Base-by-base conservation (phyloP, 2,888 invertebrate genomes). In the Tachystola acroxantha region DNA sequence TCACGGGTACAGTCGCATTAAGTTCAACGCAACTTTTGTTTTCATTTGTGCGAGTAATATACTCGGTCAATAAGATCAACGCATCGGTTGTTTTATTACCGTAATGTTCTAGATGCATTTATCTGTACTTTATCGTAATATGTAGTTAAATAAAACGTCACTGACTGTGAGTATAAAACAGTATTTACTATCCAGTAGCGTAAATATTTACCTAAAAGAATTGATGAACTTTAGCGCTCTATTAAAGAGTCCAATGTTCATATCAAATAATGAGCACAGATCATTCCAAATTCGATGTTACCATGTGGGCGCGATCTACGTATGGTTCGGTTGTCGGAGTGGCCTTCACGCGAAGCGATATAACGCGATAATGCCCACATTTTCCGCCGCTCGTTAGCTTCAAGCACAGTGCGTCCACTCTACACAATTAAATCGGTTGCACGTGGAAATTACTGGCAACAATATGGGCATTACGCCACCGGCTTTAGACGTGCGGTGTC, bases 361-460 rank as follows among this genome's bases (percentile, higher is more conserved):
- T 40, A 50, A 47, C 50, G 54, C 58, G 70, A 71, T 70, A 70
- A 64, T 68, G 52, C 63, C 61, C 61, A 68, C 62, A 69, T 71
- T 69, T 70, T 68, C 59, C 64, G 60, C 53, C 47, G 43, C 57
- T 56, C 53, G 55, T 58, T 57, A 55, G 50, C 46, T 47, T 44
- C 42, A 37, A 43, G 26, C 44, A 48, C 45, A 41, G 48, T 47
- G 52, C 58, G 57, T 61, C 64, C 56, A 64, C 64, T 57, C 58
- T 52, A 54, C 53, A 56, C 66, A 71, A 73, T 74, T 72, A 71
- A 64, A 53, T 53, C 43, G 52, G 57, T 54, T 65, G 66, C 64
- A 69, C 69, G 70, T 73, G 66, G 67, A 68, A 69, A 69, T 67
- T 50, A 63, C 61, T 58, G 54, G 55, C 58, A 60, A 64, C 70